Evolutionary conservation across 2,113 vertebrate genomes (phyloP).

Genomic region (Furnarius figulus): DNA sequence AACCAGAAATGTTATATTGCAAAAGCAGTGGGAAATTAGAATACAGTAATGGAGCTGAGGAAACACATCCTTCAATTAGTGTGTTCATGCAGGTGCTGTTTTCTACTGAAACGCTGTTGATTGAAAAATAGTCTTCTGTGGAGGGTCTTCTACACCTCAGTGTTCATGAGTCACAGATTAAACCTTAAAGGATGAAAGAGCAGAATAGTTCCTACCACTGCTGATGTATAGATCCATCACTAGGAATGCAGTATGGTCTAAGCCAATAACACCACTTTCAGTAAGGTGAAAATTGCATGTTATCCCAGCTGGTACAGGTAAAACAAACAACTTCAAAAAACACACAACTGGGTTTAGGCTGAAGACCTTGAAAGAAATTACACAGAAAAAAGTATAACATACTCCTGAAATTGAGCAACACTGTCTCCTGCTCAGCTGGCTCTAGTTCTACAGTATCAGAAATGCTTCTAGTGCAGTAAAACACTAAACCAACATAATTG

Average conservation of each 20-base stretch:
- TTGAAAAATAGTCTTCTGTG: neutral
- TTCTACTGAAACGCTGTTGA: neutral
- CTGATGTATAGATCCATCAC: neutral
- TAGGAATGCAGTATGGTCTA: neutral
- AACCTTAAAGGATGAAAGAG: neutral
- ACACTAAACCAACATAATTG: neutral
- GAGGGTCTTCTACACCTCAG: slow-evolving; percentile 3
- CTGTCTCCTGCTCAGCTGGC: neutral
- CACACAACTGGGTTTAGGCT: neutral
- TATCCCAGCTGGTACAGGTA: neutral
- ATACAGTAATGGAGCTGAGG: neutral
- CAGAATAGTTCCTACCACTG: neutral
- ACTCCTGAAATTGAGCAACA: neutral
- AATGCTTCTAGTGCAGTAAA: neutral
- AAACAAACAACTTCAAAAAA: neutral
- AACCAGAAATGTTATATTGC: neutral
- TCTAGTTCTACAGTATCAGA: neutral
- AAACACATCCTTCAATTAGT: neutral
- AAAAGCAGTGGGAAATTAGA: neutral
- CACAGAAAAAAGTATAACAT: neutral
- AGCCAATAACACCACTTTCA: neutral
- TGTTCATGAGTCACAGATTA: neutral
- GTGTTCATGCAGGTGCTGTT: neutral
- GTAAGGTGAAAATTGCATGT: neutral
- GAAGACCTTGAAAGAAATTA: neutral